These are phyloP conservation scores for Artibeus jamaicensis DNA, from an alignment of 2,797 vertebrate genomes.

Conservation along the genomic window DNA sequence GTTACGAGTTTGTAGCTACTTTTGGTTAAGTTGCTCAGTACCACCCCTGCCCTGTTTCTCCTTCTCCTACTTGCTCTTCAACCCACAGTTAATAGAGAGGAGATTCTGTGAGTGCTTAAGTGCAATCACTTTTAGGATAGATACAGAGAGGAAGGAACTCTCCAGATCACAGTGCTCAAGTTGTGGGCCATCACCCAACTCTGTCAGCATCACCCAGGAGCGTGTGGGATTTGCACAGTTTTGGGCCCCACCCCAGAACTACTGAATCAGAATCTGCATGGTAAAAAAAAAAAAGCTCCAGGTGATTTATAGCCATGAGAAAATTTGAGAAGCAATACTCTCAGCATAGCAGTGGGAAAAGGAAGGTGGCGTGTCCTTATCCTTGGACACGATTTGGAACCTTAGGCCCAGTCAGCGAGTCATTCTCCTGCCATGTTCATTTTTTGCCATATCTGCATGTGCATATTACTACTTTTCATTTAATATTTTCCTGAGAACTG, in stretches of 20 bases:
- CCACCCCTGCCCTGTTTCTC: background rate
- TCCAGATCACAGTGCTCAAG: background rate
- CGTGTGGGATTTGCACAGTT: too few relatives aligned
- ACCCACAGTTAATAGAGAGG: background rate
- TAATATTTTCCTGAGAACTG: background rate
- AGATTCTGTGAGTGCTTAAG: rapidly evolving
- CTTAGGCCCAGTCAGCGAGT: background rate
- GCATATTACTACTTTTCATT: background rate
- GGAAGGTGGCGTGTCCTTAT: background rate
- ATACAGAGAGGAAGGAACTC: background rate
- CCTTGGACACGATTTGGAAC: background rate
- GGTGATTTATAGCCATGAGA: background rate
- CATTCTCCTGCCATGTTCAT: background rate
- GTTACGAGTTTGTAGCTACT: background rate
- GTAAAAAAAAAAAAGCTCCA: background rate
- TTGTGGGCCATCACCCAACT: background rate
- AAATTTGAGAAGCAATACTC: background rate
- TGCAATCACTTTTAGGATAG: background rate
- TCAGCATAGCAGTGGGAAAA: background rate
- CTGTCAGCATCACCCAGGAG: rapidly evolving
- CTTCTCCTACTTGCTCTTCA: background rate
- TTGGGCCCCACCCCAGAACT: background rate
- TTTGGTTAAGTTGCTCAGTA: background rate
- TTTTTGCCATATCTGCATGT: background rate
- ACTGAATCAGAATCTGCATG: background rate